Evolutionary conservation across 2,113 vertebrate species (phyloP).

Genomic region (Peromyscus maniculatus): DNA sequence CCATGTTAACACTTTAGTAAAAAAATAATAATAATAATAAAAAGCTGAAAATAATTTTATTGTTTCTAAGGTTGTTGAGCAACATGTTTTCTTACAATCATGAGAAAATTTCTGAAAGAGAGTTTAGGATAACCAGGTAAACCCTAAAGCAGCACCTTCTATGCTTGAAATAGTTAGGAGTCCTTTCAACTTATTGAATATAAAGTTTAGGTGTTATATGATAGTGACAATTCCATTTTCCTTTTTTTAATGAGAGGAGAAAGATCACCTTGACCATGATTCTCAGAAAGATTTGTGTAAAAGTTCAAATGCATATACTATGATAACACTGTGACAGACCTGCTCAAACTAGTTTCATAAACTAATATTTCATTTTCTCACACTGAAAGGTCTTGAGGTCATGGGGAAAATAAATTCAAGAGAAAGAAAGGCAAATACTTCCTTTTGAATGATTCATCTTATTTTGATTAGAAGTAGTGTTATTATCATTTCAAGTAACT

Average conservation of each 20-base stretch:
- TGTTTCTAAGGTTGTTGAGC: conserved; percentile 65
- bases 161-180: conserved; percentile 73
- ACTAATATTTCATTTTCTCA: conserved; percentile 58
- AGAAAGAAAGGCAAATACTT: conserved; percentile 30
- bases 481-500: conserved; percentile 45
- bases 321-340: background rate
- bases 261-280: conserved; percentile 46
- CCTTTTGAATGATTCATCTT: conserved; percentile 25
- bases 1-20: conserved; percentile 56
- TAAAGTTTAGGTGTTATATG: conserved; percentile 51
- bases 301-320: background rate
- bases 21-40: conserved; percentile 64
- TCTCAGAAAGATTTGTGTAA: conserved; percentile 55
- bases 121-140: conserved; percentile 61
- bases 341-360: background rate
- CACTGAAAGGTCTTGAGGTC: background rate
- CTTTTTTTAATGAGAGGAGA: conserved; percentile 67
- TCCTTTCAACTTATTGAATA: conserved; percentile 72
- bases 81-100: conserved; percentile 63
- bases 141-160: conserved; percentile 1
- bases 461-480: background rate
- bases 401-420: background rate
- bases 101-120: conserved; percentile 60
- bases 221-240: conserved; percentile 65
- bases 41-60: conserved; percentile 80